phyloP scores from a whole-genome alignment of 2,888 invertebrate genomes.

The Melinopterus prodromus region DNA sequence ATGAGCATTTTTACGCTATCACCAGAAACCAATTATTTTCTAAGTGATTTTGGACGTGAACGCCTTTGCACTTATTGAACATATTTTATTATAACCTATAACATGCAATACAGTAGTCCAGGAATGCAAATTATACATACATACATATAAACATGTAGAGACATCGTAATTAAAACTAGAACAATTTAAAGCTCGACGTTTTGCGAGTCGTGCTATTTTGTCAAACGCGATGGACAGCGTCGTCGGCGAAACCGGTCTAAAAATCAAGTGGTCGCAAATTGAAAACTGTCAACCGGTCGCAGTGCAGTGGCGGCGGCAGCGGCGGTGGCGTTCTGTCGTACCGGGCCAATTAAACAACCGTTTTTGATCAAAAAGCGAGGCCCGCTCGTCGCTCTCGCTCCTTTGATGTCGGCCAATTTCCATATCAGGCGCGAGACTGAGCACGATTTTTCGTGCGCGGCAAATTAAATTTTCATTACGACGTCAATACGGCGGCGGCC shows the following conservation, averaged over 20 bases:
- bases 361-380: conserved; percentile 40
- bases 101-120: too few species aligned
- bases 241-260: background rate
- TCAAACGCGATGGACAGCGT: background rate
- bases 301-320: conserved; percentile 8
- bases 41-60: too few species aligned
- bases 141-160: too few species aligned
- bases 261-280: conserved; percentile 19
- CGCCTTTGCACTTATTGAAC: too few species aligned
- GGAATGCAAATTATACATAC: too few species aligned
- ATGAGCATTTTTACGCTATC: too few species aligned
- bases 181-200: too few species aligned
- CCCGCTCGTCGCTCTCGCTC: conserved; percentile 23
- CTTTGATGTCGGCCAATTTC: conserved; percentile 43
- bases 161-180: too few species aligned
- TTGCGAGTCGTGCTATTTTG: too few species aligned
- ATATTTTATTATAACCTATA: too few species aligned
- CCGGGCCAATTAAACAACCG: conserved; percentile 40
- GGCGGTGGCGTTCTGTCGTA: conserved; percentile 15
- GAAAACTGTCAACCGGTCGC: conserved; percentile 11
- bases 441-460: conserved; percentile 54
- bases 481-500: conserved; percentile 54
- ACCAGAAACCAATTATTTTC: too few species aligned
- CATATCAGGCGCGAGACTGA: conserved; percentile 41
- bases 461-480: conserved; percentile 59